Evolutionary conservation across 1,140 invertebrate genomes (phyloP).

Genomic region (Penaeus vannamei): DNA sequence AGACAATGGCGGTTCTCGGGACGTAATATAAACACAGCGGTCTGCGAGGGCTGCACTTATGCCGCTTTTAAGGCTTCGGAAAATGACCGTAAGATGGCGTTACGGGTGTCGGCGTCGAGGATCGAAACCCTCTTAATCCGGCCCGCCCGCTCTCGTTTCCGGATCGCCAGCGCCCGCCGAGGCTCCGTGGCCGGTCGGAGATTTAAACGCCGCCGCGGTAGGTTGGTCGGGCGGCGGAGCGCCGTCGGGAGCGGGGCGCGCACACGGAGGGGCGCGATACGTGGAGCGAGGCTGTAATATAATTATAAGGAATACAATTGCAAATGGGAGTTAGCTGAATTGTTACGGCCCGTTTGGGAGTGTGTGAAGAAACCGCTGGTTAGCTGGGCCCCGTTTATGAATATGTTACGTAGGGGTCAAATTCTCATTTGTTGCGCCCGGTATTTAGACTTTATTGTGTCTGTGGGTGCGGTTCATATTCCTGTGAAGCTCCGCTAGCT

Average conservation of each 20-base stretch:
- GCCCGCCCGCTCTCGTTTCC: not conserved
- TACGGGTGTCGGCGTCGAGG: slow-evolving; percentile 10
- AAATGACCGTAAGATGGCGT: slow-evolving; percentile 21
- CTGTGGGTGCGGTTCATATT: slow-evolving; percentile 34
- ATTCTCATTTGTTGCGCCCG: not conserved
- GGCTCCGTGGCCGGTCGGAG: too few relatives aligned
- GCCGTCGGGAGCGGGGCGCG: not conserved
- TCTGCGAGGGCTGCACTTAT: slow-evolving; percentile 23
- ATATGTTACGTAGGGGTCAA: slow-evolving; percentile 32
- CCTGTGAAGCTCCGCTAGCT: not conserved
- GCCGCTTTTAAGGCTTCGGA: slow-evolving; percentile 38
- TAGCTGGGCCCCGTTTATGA: slow-evolving; percentile 41
- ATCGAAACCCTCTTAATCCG: slow-evolving; percentile 42
- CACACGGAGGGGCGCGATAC: not conserved
- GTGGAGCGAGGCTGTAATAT: not conserved
- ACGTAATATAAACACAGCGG: slow-evolving; percentile 46
- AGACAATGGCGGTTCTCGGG: slow-evolving; percentile 6
- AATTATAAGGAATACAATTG: slow-evolving; percentile 34
- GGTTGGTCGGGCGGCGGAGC: not conserved
- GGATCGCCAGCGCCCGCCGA: too few relatives aligned
- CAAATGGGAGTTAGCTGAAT: slow-evolving; percentile 44
- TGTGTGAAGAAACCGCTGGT: slow-evolving; percentile 38
- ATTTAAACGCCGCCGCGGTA: not conserved
- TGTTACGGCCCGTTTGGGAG: slow-evolving; percentile 42
- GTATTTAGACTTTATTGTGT: slow-evolving; percentile 23